These are phyloP conservation scores for Apeira syringaria DNA, from an alignment of 2,888 invertebrate species.

Conservation along the genomic window DNA sequence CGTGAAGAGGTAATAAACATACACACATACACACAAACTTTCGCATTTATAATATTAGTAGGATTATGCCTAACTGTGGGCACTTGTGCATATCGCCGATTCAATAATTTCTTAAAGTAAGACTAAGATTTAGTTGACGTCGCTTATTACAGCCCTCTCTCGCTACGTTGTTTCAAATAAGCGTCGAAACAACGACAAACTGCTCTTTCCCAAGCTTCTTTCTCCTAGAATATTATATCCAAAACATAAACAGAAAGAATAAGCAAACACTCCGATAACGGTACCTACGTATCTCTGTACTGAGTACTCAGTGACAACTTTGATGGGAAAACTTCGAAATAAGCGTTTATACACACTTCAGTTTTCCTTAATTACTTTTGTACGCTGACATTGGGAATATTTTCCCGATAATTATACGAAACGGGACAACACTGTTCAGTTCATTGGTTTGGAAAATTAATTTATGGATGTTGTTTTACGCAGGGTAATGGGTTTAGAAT, in stretches of 20 bases:
- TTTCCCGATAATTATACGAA: constrained; percentile 1
- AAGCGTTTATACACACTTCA: constrained; percentile 25
- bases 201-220: constrained; percentile 6
- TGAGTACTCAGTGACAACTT: constrained; percentile 26
- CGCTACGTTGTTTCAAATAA: not conserved
- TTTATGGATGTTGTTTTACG: not conserved
- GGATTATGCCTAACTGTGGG: too few species aligned
- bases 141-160: not conserved
- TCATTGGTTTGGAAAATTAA: constrained; percentile 14
- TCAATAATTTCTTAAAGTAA: too few species aligned
- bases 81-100: too few species aligned
- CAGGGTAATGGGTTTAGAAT: too few species aligned
- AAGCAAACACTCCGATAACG: constrained; percentile 17
- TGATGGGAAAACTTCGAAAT: constrained; percentile 40
- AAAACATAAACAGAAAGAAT: constrained; percentile 21
- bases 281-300: constrained; percentile 1
- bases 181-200: constrained; percentile 1
- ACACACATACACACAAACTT: too few species aligned
- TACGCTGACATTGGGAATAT: constrained; percentile 9
- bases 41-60: too few species aligned
- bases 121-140: too few species aligned
- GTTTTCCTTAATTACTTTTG: constrained; percentile 22
- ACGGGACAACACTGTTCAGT: not conserved
- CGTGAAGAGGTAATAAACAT: too few species aligned
- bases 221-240: constrained; percentile 10